A percentile compares a stretch with the other conserved stretches of the same genome.
Conservation (phyloP, 2,113 vertebrate species). For the Taxidea taxus region DNA sequence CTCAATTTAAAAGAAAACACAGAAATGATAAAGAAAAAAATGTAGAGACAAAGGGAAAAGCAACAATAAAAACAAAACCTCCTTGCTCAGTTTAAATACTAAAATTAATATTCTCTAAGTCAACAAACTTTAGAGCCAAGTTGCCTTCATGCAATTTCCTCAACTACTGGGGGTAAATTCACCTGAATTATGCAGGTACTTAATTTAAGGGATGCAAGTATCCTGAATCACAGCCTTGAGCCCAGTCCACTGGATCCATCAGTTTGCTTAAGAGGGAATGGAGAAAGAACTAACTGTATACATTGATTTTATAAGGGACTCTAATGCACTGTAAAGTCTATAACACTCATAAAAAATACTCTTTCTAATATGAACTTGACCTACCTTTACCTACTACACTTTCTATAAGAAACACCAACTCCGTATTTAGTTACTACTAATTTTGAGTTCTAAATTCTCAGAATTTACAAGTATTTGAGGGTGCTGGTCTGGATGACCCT, state of each 20-base stretch:
- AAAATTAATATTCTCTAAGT: not conserved
- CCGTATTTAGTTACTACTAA: not conserved
- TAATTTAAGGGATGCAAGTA: not conserved
- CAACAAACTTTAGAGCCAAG: not conserved
- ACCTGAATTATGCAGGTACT: not conserved
- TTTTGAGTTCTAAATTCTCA: not conserved
- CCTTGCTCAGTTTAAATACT: not conserved
- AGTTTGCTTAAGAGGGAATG: not conserved
- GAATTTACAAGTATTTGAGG: constrained; percentile 1
- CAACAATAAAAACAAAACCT: not conserved
- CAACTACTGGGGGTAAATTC: not conserved
- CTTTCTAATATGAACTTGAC: not conserved
- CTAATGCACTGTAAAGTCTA: not conserved
- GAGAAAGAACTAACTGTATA: not conserved
- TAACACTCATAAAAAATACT: not conserved
- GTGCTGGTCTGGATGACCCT: not conserved
- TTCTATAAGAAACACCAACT: not conserved
- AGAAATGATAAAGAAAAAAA: not conserved
- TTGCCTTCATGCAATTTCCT: not conserved
- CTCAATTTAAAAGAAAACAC: not conserved
- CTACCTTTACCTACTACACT: not conserved
- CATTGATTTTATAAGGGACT: not conserved
- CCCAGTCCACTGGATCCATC: not conserved
- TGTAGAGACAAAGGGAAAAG: not conserved
- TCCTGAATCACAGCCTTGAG: not conserved